These are phyloP conservation scores for Sialia sialis DNA, from an alignment of 2,113 vertebrate species.

Conservation along the genomic window DNA sequence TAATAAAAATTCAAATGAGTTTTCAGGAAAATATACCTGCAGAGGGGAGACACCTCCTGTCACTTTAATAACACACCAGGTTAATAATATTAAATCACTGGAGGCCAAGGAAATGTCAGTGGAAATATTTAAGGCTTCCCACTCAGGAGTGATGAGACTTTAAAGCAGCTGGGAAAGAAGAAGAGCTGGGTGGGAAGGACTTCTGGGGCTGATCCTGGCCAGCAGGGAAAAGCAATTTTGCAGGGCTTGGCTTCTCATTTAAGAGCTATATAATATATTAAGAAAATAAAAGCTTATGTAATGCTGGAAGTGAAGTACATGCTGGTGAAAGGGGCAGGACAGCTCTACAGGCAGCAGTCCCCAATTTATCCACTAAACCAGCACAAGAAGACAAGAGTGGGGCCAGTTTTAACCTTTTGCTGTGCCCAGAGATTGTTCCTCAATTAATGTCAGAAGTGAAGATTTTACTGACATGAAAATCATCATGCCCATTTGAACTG, in stretches of 20 bases:
- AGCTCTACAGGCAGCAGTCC: background rate
- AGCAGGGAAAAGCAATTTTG: background rate
- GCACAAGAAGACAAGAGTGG: background rate
- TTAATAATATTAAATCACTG: conserved; percentile 48
- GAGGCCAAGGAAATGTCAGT: conserved; percentile 48
- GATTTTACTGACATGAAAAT: background rate
- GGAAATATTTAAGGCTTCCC: conserved; percentile 36
- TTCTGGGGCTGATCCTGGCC: background rate
- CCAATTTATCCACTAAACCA: background rate
- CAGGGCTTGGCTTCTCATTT: background rate
- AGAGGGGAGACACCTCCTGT: conserved; percentile 20
- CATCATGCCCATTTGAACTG: background rate
- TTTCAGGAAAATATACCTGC: background rate
- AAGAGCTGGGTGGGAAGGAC: background rate
- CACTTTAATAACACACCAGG: conserved; percentile 51
- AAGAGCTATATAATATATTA: background rate
- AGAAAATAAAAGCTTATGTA: background rate
- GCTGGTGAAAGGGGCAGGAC: background rate
- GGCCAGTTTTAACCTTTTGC: background rate
- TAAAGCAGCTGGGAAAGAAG: background rate
- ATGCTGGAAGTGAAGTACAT: background rate
- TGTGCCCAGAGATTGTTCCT: background rate
- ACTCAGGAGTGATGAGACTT: background rate
- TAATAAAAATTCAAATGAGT: conserved; percentile 64
- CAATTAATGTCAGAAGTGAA: background rate